Percentiles rank a stretch among this genome's conserved stretches.
phyloP scores from a whole-genome alignment of 2,797 vertebrate species.

The Pteropus rufus region DNA sequence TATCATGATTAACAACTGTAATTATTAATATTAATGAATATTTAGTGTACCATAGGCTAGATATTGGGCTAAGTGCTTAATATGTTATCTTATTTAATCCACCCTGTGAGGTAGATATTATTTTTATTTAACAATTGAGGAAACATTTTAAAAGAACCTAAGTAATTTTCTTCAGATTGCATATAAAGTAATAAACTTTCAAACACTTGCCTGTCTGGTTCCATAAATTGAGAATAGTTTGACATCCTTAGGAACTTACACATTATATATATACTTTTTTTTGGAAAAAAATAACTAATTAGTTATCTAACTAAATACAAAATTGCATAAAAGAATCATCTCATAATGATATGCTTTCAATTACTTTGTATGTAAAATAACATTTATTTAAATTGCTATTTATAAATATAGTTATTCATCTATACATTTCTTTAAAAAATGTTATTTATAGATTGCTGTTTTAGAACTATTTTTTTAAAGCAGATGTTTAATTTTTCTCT shows the following conservation, averaged over 20 bases:
- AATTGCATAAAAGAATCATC: not conserved
- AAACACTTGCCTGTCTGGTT: not conserved
- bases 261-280: not conserved
- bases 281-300: not conserved
- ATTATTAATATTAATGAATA: not conserved
- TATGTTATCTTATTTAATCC: not conserved
- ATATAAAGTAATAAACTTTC: not conserved
- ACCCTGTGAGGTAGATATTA: not conserved
- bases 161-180: not conserved
- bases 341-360: not conserved
- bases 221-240: not conserved
- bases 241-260: not conserved
- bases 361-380: not conserved
- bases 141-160: not conserved
- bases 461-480: not conserved
- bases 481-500: not conserved
- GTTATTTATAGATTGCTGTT: not conserved
- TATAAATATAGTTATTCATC: not conserved
- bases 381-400: not conserved
- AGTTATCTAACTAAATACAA: not conserved
- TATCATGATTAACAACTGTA: not conserved
- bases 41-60: not conserved
- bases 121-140: not conserved
- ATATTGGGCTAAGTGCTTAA: not conserved
- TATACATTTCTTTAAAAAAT: not conserved